Evolutionary conservation across 1,140 invertebrate genomes (phyloP).

Genomic region (Patella vulgata): DNA sequence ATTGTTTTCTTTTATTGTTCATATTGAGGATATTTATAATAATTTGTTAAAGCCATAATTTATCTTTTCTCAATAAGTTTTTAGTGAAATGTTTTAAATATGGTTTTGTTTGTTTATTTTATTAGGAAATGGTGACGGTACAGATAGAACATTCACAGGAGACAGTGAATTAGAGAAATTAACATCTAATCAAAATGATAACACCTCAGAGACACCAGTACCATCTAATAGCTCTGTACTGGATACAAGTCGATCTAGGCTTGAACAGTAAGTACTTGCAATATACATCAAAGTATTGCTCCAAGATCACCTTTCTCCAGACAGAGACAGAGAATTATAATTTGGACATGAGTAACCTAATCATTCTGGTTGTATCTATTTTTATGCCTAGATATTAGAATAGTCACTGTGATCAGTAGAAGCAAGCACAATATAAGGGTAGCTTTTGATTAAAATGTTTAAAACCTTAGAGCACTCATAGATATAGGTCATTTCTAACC

Average conservation of each 20-base stretch:
- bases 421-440: too few relatives aligned
- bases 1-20: neutral
- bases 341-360: too few relatives aligned
- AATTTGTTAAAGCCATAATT: neutral
- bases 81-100: constrained; percentile 6
- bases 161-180: constrained; percentile 38
- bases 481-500: too few relatives aligned
- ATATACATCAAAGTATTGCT: too few relatives aligned
- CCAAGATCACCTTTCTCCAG: too few relatives aligned
- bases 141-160: constrained; percentile 52
- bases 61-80: neutral
- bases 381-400: too few relatives aligned
- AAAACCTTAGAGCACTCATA: too few relatives aligned
- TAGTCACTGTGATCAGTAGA: too few relatives aligned
- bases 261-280: constrained; percentile 34
- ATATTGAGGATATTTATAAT: too few relatives aligned
- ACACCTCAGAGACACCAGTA: constrained; percentile 41
- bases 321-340: too few relatives aligned
- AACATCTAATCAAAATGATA: constrained; percentile 33
- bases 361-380: too few relatives aligned
- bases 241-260: constrained; percentile 38
- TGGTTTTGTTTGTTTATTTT: constrained; percentile 2
- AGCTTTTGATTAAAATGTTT: too few relatives aligned
- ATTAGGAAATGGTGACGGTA: constrained; percentile 25
- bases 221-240: constrained; percentile 16